A percentile compares a stretch with the other conserved stretches of the same genome.
Conservation (phyloP, 2,888 invertebrate genomes). For the Heliconius ethilla region DNA sequence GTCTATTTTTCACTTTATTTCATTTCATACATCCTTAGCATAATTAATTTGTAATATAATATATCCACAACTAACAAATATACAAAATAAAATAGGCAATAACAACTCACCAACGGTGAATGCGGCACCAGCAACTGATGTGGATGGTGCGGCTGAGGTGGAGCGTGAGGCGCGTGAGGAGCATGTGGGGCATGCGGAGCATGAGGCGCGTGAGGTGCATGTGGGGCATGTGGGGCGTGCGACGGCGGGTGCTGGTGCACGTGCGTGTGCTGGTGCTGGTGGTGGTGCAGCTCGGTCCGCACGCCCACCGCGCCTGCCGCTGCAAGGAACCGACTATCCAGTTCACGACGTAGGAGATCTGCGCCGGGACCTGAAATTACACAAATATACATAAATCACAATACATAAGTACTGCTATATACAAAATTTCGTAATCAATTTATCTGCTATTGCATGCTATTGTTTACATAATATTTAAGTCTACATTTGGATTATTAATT, state of each 20-base stretch:
- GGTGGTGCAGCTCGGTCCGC: conserved; percentile 95
- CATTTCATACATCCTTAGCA: no score
- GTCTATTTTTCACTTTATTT: no score
- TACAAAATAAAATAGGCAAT: no score
- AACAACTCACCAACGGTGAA: conserved; percentile 83
- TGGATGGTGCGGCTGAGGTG: conserved; percentile 62
- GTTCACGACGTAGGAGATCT: conserved; percentile 92
- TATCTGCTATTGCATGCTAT: no score
- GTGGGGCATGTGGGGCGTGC: conserved; percentile 86
- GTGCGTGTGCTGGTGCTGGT: conserved; percentile 95
- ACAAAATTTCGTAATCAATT: no score
- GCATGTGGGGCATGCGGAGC: conserved; percentile 53
- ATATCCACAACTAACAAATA: no score
- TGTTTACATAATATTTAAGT: no score
- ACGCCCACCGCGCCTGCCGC: conserved; percentile 87
- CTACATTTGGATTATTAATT: no score
- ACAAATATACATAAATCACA: no score
- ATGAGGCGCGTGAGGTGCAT: conserved; percentile 90
- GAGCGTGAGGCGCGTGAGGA: conserved; percentile 62
- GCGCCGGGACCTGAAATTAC: conserved; percentile 80
- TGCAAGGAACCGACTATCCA: conserved; percentile 94
- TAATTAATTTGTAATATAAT: no score
- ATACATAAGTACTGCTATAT: no score
- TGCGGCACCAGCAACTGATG: conserved; percentile 59
- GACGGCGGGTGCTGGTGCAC: conserved; percentile 56